Conservation (phyloP, 2,888 invertebrate genomes). For the Salticus scenicus region DNA sequence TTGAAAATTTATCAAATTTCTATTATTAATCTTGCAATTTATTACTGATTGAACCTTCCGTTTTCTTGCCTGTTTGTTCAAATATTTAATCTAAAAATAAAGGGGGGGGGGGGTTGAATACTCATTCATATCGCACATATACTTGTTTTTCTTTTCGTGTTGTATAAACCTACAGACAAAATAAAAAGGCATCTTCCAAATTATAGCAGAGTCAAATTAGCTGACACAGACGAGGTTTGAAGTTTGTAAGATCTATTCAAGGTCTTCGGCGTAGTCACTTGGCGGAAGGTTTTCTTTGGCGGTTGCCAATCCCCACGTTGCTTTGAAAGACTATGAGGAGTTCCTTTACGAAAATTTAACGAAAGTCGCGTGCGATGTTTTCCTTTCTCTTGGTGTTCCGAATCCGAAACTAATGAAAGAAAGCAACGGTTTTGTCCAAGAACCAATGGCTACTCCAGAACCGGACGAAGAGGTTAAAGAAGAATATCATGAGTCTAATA, state of each 20-base stretch:
- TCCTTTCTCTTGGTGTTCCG: constrained; percentile 17
- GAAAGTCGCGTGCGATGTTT: constrained; percentile 47
- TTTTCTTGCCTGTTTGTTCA: too few relatives aligned
- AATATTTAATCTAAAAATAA: too few relatives aligned
- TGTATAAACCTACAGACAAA: not conserved
- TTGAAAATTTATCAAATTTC: too few relatives aligned
- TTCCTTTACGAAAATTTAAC: not conserved
- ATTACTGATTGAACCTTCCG: too few relatives aligned
- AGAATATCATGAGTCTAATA: constrained; percentile 20
- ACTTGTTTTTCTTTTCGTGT: too few relatives aligned
- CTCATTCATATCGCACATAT: too few relatives aligned
- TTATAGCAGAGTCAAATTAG: constrained; percentile 48
- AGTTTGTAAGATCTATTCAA: constrained; percentile 40
- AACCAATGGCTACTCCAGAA: constrained; percentile 47
- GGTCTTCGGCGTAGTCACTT: constrained; percentile 24
- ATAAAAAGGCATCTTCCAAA: constrained; percentile 35
- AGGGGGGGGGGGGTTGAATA: too few relatives aligned
- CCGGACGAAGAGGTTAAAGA: constrained; percentile 23
- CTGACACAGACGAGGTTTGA: constrained; percentile 17
- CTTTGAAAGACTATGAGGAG: not conserved
- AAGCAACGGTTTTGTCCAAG: constrained; percentile 54
- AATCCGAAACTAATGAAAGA: constrained; percentile 53
- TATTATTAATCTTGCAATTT: too few relatives aligned
- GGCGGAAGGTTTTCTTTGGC: constrained; percentile 35
- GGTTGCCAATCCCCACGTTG: constrained; percentile 32